Conservation (phyloP, 2,888 invertebrate species). For the Eilema depressum region DNA sequence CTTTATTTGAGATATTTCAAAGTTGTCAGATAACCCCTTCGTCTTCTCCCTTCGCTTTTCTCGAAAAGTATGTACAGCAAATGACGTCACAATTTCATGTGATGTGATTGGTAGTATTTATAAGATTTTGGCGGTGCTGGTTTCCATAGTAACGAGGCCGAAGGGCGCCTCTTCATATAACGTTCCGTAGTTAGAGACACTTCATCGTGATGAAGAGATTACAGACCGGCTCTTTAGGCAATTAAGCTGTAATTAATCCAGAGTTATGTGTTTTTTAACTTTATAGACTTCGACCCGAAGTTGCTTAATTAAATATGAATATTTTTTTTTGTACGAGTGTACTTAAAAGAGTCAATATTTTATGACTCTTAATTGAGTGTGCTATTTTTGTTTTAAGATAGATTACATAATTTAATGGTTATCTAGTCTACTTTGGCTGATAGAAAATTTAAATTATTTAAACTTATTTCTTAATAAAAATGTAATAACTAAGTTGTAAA, state of each 20-base stretch:
- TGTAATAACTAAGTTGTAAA: not conserved
- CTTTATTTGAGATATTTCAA: too few relatives aligned
- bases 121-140: not conserved
- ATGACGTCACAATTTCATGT: too few relatives aligned
- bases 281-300: not conserved
- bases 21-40: too few relatives aligned
- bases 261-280: not conserved
- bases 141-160: not conserved
- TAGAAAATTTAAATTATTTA: too few relatives aligned
- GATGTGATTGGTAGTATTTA: not conserved
- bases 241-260: not conserved
- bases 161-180: not conserved
- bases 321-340: not conserved
- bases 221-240: not conserved
- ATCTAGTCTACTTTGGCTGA: not conserved
- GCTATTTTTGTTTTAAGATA: not conserved
- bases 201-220: not conserved
- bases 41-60: too few relatives aligned
- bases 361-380: not conserved
- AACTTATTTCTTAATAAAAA: not conserved
- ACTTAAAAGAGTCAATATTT: not conserved
- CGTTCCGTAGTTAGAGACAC: not conserved
- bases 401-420: too few relatives aligned
- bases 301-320: not conserved
- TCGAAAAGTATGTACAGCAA: too few relatives aligned